A percentile compares a stretch with the other conserved stretches of the same genome.
phyloP scores from a whole-genome alignment of 2,113 vertebrate species.

The Potamarius usumacintae region DNA sequence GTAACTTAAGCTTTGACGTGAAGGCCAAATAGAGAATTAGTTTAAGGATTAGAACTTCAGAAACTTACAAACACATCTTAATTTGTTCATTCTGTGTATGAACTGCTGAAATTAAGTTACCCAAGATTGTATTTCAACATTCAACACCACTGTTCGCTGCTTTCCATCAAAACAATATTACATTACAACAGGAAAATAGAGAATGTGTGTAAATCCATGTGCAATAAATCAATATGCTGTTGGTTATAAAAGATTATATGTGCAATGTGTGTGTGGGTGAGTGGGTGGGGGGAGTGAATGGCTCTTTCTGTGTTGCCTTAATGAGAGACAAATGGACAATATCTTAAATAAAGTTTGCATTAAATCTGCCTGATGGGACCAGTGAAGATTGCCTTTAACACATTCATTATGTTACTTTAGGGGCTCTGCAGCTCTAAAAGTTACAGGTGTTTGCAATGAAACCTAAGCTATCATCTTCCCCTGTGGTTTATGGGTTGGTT shows the following conservation, averaged over 20 bases:
- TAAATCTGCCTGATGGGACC: constrained; percentile 4
- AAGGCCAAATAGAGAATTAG: neutral
- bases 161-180: neutral
- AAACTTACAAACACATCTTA: neutral
- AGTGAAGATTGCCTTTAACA: constrained; percentile 40
- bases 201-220: neutral
- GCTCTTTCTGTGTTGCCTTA: constrained; percentile 42
- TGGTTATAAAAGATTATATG: neutral
- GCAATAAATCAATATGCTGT: constrained; percentile 13
- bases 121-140: neutral
- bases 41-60: neutral
- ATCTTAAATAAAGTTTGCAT: constrained; percentile 32
- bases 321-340: constrained; percentile 38
- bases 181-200: constrained; percentile 12
- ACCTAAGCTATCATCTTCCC: constrained; percentile 11
- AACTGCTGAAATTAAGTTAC: neutral
- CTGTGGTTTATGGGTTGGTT: constrained; percentile 52
- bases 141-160: neutral
- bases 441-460: constrained; percentile 58
- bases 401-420: constrained; percentile 45
- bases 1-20: neutral
- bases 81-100: neutral
- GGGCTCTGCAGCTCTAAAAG: constrained; percentile 32
- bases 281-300: neutral
- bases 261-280: neutral